Conservation (phyloP, 2,888 invertebrate genomes). For the Hirtodrosophila cameraria region DNA sequence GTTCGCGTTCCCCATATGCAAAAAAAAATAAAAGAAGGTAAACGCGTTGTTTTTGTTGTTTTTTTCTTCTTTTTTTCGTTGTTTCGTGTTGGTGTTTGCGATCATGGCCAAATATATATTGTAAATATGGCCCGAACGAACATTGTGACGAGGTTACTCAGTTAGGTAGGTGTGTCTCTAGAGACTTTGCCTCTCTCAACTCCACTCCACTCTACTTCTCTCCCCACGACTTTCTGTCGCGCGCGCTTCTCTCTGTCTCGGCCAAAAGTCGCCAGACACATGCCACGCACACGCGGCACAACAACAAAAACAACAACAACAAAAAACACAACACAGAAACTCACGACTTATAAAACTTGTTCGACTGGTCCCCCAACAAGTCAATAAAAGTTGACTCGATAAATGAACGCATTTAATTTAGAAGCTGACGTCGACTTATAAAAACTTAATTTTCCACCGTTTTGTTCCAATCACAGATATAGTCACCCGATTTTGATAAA, state of each 20-base stretch:
- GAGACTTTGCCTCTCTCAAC: too few relatives aligned
- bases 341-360: constrained; percentile 31
- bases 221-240: not conserved
- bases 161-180: constrained; percentile 48
- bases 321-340: too few relatives aligned
- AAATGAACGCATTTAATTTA: constrained; percentile 61
- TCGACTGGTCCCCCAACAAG: constrained; percentile 42
- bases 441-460: too few relatives aligned
- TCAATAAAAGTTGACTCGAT: constrained; percentile 47
- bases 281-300: constrained; percentile 45
- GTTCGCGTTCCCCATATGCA: constrained; percentile 21
- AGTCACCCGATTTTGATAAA: too few relatives aligned
- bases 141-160: constrained; percentile 47
- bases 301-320: too few relatives aligned
- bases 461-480: too few relatives aligned
- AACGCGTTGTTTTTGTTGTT: constrained; percentile 38
- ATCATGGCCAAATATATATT: constrained; percentile 73
- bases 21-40: constrained; percentile 23
- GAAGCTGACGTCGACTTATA: constrained; percentile 27
- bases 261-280: constrained; percentile 39
- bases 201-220: not conserved
- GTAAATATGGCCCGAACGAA: constrained; percentile 30
- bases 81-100: constrained; percentile 57
- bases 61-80: too few relatives aligned
- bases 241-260: constrained; percentile 1